Evolutionary conservation across 2,888 invertebrate genomes (phyloP).

Genomic region (Leptinotarsa haldemani): DNA sequence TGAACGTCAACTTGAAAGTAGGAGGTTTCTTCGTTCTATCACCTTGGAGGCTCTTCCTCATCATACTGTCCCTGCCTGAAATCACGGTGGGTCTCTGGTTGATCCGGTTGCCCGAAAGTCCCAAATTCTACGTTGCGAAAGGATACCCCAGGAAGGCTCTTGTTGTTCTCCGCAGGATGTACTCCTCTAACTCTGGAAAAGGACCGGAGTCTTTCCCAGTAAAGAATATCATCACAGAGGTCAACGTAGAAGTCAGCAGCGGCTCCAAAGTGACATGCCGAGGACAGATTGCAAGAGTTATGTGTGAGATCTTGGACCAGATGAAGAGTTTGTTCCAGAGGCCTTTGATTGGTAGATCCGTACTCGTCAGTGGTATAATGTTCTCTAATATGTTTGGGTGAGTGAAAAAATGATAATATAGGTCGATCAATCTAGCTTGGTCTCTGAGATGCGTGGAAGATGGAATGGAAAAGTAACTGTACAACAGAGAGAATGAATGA

Average conservation of each 20-base stretch:
- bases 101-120: conserved; percentile 79
- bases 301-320: conserved; percentile 61
- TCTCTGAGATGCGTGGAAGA: too few species aligned
- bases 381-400: conserved; percentile 78
- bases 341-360: conserved; percentile 70
- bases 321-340: conserved; percentile 69
- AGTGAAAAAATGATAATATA: conserved; percentile 53
- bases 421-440: too few species aligned
- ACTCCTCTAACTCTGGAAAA: conserved; percentile 68
- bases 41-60: conserved; percentile 81
- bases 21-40: conserved; percentile 68
- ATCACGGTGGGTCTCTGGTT: conserved; percentile 70
- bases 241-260: conserved; percentile 19
- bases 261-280: conserved; percentile 23
- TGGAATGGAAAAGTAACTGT: too few species aligned
- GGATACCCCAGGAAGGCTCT: conserved; percentile 73
- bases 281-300: conserved; percentile 28
- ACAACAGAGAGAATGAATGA: too few species aligned
- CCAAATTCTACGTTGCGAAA: conserved; percentile 78
- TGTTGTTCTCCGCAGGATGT: conserved; percentile 72
- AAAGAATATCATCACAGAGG: conserved; percentile 45
- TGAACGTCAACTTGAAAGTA: conserved; percentile 47
- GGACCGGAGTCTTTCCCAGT: conserved; percentile 67
- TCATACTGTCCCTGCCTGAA: conserved; percentile 75
- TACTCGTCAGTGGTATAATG: conserved; percentile 72